phyloP scores from a whole-genome alignment of 53 echinoderm and acorn worm species.

The Luidia sarsii region DNA sequence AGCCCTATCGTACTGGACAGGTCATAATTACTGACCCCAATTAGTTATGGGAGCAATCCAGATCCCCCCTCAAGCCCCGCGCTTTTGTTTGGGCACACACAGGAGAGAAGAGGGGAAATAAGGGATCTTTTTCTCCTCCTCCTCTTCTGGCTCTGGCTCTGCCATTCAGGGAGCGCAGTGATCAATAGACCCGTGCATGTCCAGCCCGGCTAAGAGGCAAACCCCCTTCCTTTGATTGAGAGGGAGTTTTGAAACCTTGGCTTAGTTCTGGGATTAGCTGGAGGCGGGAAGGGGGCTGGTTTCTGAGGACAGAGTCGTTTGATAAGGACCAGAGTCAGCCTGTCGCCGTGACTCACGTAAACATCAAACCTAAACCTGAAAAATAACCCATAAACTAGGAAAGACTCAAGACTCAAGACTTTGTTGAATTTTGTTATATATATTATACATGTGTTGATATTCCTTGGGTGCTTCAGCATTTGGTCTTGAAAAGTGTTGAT shows the following conservation, averaged over 20 bases:
- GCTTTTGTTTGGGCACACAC: not conserved
- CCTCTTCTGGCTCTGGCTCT: no score
- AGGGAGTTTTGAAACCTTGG: not conserved
- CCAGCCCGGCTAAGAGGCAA: no score
- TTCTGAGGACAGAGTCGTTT: not conserved
- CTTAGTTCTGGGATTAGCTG: not conserved
- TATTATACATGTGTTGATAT: no score
- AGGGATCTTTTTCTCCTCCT: not conserved
- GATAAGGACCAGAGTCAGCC: not conserved
- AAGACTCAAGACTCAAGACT: no score
- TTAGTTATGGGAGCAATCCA: not conserved
- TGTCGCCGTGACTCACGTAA: no score
- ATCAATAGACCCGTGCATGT: no score
- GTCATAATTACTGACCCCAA: conserved; percentile 29
- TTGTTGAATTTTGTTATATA: no score
- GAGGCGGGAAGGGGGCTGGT: not conserved
- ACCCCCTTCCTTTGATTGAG: not conserved
- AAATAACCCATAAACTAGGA: no score
- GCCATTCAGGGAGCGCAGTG: not conserved
- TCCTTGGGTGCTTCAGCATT: no score
- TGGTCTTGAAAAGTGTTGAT: no score
- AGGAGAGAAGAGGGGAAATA: no score
- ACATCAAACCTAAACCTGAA: no score
- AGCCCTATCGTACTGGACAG: conserved; percentile 4
- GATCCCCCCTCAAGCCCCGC: not conserved